Evolutionary conservation across 2,113 vertebrate genomes (phyloP).

Genomic region (Salminus brasiliensis): DNA sequence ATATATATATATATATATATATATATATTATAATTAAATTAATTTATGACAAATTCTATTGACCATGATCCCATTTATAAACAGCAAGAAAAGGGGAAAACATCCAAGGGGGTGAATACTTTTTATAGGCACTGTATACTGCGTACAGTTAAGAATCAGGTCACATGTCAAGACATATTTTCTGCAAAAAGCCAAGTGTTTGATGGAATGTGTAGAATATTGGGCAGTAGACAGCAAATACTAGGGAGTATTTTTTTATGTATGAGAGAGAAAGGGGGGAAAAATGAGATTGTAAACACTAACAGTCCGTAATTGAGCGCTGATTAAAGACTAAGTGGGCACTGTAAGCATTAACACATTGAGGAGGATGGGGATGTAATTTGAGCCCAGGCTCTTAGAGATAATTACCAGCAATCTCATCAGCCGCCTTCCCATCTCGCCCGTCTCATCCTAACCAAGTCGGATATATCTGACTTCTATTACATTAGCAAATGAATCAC

Average conservation of each 20-base stretch:
- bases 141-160: too few species aligned
- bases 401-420: constrained; percentile 62
- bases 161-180: too few species aligned
- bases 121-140: too few species aligned
- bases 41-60: too few species aligned
- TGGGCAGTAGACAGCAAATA: not conserved
- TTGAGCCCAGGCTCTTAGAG: constrained; percentile 60
- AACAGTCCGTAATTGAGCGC: constrained; percentile 33
- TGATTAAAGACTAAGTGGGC: constrained; percentile 50
- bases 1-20: too few species aligned
- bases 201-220: not conserved
- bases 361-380: constrained; percentile 63
- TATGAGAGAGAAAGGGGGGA: not conserved
- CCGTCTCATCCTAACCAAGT: constrained; percentile 51
- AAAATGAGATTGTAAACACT: constrained; percentile 34
- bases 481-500: constrained; percentile 50
- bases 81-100: too few species aligned
- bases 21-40: too few species aligned
- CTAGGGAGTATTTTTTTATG: not conserved
- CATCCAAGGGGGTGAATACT: too few species aligned
- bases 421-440: constrained; percentile 48
- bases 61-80: too few species aligned
- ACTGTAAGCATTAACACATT: constrained; percentile 54
- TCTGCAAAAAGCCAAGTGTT: not conserved
- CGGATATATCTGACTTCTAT: constrained; percentile 47